Percentiles rank a stretch among this genome's conserved stretches.
Conservation (phyloP, 2,797 vertebrate species). For the Hoplostethus atlanticus region DNA sequence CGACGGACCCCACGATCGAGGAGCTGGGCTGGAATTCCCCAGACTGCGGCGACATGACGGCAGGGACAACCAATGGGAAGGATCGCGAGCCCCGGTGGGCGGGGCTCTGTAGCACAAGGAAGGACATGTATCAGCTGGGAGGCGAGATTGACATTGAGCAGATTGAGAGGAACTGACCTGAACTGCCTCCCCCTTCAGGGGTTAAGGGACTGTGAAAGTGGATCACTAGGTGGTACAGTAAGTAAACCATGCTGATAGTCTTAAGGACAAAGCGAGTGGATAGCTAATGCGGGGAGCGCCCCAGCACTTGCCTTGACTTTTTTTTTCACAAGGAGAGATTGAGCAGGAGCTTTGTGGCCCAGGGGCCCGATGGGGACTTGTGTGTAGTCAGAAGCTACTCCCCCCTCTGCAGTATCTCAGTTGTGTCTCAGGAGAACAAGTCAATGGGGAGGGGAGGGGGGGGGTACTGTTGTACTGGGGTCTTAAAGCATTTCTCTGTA, state of each 20-base stretch:
- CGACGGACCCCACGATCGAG: constrained; percentile 80
- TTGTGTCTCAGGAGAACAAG: constrained; percentile 72
- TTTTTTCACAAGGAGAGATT: constrained; percentile 42
- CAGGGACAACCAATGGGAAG: constrained; percentile 65
- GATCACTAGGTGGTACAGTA: constrained; percentile 62
- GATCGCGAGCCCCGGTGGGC: constrained; percentile 78
- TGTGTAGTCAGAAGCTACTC: constrained; percentile 39
- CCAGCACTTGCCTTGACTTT: constrained; percentile 51
- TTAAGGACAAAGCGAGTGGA: constrained; percentile 72
- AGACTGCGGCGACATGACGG: constrained; percentile 57
- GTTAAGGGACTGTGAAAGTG: constrained; percentile 52
- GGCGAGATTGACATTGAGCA: constrained; percentile 96
- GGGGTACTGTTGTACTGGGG: constrained; percentile 45
- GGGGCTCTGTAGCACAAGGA: constrained; percentile 73
- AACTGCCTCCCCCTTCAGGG: constrained; percentile 38
- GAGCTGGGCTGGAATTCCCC: constrained; percentile 76
- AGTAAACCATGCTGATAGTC: constrained; percentile 67
- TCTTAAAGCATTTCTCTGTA: constrained; percentile 61
- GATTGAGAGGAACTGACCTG: constrained; percentile 93
- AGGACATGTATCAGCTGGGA: constrained; percentile 88
- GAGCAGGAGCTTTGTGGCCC: constrained; percentile 39
- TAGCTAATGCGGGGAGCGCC: constrained; percentile 43
- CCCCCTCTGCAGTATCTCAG: constrained; percentile 49
- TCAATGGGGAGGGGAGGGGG: constrained; percentile 31
- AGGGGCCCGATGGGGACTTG: constrained; percentile 41